These are phyloP conservation scores for Vanessa cardui DNA, from an alignment of 2,888 invertebrate genomes.

Conservation along the genomic window DNA sequence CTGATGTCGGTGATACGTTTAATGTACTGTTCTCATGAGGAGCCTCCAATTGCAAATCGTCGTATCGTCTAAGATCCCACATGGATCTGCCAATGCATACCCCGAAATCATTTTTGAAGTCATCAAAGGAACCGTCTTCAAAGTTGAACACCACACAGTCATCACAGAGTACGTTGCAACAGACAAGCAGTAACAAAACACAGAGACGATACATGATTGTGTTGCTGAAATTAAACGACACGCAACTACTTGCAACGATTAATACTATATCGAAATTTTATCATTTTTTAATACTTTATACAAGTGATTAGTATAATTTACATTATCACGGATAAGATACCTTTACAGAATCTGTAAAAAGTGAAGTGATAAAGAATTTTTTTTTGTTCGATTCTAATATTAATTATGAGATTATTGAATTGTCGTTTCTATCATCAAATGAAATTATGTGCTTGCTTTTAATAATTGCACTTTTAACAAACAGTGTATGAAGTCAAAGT, in stretches of 20 bases:
- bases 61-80: constrained; percentile 53
- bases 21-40: constrained; percentile 45
- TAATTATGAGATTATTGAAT: constrained; percentile 17
- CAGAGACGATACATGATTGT: constrained; percentile 24
- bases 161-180: constrained; percentile 30
- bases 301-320: constrained; percentile 43
- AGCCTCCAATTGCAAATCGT: constrained; percentile 44
- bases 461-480: no score
- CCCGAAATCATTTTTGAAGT: constrained; percentile 37
- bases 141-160: constrained; percentile 55
- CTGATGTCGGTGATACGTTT: constrained; percentile 49
- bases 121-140: constrained; percentile 49
- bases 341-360: constrained; percentile 37
- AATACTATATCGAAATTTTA: constrained; percentile 40
- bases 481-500: no score
- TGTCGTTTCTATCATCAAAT: no score
- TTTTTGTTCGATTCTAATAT: constrained; percentile 27
- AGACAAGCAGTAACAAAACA: constrained; percentile 30
- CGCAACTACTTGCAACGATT: constrained; percentile 20
- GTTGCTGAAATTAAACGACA: not conserved
- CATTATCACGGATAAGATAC: constrained; percentile 49
- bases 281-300: constrained; percentile 33
- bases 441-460: not conserved
- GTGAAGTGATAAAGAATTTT: constrained; percentile 28
- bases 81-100: constrained; percentile 45